Evolutionary conservation across 2,113 vertebrate species (phyloP).

Genomic region (Myotis brandtii): DNA sequence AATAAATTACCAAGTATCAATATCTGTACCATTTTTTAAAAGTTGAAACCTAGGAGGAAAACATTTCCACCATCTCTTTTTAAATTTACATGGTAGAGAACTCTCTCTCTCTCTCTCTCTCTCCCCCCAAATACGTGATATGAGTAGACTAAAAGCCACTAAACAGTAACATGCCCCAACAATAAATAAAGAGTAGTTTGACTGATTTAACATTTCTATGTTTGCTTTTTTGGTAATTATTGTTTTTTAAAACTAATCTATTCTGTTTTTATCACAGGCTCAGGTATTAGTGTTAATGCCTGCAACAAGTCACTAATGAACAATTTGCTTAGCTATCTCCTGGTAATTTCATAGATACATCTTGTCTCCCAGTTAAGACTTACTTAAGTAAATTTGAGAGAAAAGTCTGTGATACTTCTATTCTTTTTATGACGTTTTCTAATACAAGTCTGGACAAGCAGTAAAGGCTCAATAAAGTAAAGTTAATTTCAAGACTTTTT

Average conservation of each 20-base stretch:
- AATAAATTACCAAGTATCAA: neutral
- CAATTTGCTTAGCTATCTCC: neutral
- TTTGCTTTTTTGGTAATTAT: neutral
- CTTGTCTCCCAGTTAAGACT: neutral
- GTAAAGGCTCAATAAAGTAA: neutral
- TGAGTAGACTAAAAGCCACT: neutral
- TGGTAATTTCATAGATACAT: neutral
- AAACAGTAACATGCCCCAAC: neutral
- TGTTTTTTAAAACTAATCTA: neutral
- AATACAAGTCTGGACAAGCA: neutral
- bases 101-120: neutral
- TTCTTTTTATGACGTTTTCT: slow-evolving; percentile 13
- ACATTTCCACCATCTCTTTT: neutral
- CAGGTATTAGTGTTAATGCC: neutral
- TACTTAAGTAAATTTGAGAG: neutral
- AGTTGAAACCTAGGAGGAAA: neutral
- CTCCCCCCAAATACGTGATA: neutral
- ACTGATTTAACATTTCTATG: neutral
- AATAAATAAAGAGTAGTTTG: neutral
- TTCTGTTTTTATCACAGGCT: neutral
- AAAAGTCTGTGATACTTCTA: neutral
- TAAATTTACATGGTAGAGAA: neutral
- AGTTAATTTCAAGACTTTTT: slow-evolving; percentile 23
- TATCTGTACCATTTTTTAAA: neutral
- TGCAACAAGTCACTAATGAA: neutral